Base-by-base conservation (phyloP, 2,113 vertebrate genomes). In the Prochilodus magdalenae region DNA sequence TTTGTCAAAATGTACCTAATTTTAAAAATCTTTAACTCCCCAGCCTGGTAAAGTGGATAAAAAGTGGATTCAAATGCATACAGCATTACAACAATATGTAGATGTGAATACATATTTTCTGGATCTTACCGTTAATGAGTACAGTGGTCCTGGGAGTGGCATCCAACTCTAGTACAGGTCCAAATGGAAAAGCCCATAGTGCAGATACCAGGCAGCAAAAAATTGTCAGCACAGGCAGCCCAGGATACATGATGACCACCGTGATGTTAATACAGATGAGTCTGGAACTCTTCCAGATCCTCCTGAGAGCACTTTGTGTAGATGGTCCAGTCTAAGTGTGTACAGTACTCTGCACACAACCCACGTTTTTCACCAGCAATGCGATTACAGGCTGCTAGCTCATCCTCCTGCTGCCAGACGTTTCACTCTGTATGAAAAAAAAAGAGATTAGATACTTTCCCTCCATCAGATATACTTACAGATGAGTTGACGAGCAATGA, bases 111-210 rank as follows among this genome's bases (percentile, higher is more conserved):
- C 40, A n/a, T 47, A 70, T 16, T 24, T 51, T 14, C 1, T 44
- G 40, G 71, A 16, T 80, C 79, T 90, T 88, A 95, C 94, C 93
- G 86, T 91, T 91, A 63, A 84, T 84, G 84, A 88, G 89, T 55
- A 95, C 75, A 0, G 94, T 95, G 0, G 87, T 93, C 83, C 94
- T 92, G 51, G 94, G 91, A 72, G 88, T 93, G 86, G 92, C 89
- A 18, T 94, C 93, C 84, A 94, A 62, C 63, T 93, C 92, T 80
- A 91, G 86, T 7, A 91, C 88, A 0, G 94, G 89, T 86, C 91
- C 93, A 85, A 94, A 95, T 70, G 92, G 94, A 77, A 93, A 94
- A 51, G 92, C 91, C 91, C 88, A 77, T 29, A 86, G 87, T 53
- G 90, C 55, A 53, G 87, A 84, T 8, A 87, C 83, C 18, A 87